A percentile compares a stretch with the other conserved stretches of the same genome.
phyloP scores from a whole-genome alignment of 1,140 invertebrate genomes.

The Drosophila aff. region DNA sequence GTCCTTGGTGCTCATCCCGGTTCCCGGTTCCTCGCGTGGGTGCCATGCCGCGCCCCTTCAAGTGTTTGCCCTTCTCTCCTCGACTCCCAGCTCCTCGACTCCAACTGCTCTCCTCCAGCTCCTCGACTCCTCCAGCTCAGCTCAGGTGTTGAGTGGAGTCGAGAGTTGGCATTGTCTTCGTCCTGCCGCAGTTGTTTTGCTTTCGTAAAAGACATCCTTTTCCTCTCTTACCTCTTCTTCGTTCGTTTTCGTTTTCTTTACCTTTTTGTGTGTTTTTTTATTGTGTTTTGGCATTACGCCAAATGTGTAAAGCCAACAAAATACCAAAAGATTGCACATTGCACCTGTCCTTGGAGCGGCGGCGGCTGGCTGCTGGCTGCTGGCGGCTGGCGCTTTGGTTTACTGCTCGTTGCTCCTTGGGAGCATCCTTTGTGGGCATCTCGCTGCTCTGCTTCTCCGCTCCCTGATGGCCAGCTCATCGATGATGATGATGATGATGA shows the following conservation, averaged over 20 bases:
- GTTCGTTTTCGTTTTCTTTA: not conserved
- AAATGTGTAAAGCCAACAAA: slow-evolving; percentile 83
- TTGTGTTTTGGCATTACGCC: slow-evolving; percentile 77
- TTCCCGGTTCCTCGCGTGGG: slow-evolving; percentile 6
- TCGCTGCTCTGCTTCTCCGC: slow-evolving; percentile 21
- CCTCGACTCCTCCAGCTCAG: not conserved
- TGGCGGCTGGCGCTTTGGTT: slow-evolving; percentile 55
- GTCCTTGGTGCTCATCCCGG: slow-evolving; percentile 48
- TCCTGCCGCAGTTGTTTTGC: slow-evolving; percentile 63
- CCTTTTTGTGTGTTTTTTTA: slow-evolving; percentile 6
- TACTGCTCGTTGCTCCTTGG: slow-evolving; percentile 23
- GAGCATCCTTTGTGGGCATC: slow-evolving; percentile 23
- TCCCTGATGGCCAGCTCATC: slow-evolving; percentile 52
- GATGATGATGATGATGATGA: slow-evolving; percentile 33
- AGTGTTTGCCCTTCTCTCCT: slow-evolving; percentile 72
- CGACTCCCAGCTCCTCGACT: slow-evolving; percentile 1
- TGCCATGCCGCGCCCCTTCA: slow-evolving; percentile 52
- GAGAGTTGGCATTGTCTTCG: slow-evolving; percentile 70
- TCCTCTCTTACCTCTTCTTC: not conserved
- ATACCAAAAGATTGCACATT: slow-evolving; percentile 84
- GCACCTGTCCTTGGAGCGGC: slow-evolving; percentile 71
- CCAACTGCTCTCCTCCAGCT: not conserved
- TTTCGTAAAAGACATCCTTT: slow-evolving; percentile 15
- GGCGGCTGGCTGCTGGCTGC: slow-evolving; percentile 6
- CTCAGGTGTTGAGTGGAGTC: slow-evolving; percentile 74